Evolutionary conservation across 2,888 invertebrate genomes (phyloP).

Genomic region (Andrena camellia): DNA sequence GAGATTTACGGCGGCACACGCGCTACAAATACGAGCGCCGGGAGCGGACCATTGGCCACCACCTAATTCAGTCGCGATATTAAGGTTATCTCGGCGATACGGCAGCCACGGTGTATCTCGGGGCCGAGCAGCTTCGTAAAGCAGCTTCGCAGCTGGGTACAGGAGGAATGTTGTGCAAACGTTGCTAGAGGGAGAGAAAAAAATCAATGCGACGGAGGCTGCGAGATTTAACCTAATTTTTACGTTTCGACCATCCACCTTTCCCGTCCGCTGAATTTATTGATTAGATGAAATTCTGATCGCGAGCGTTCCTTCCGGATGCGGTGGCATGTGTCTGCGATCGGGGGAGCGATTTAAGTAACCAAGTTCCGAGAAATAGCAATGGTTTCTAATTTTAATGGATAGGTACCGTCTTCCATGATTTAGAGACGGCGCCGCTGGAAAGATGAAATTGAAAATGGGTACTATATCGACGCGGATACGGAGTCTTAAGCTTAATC

Average conservation of each 20-base stretch:
- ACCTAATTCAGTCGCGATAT: slow-evolving; percentile 76
- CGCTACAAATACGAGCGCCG: slow-evolving; percentile 35
- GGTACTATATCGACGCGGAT: slow-evolving; percentile 24
- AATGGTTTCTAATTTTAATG: not conserved
- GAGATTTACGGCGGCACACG: slow-evolving; percentile 44
- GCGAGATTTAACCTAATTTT: slow-evolving; percentile 77
- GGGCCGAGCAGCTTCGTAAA: slow-evolving; percentile 43
- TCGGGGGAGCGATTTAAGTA: not conserved
- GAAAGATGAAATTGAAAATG: slow-evolving; percentile 43
- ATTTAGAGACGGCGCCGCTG: not conserved
- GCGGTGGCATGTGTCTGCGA: not conserved
- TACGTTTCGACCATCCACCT: slow-evolving; percentile 50
- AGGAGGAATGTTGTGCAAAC: not conserved
- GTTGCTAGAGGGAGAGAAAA: slow-evolving; percentile 18
- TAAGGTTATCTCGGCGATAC: slow-evolving; percentile 62
- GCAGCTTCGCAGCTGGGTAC: slow-evolving; percentile 3
- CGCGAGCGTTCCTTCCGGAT: not conserved
- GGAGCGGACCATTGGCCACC: slow-evolving; percentile 70
- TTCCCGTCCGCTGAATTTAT: slow-evolving; percentile 40
- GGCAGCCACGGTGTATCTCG: slow-evolving; percentile 30
- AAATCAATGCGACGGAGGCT: slow-evolving; percentile 71
- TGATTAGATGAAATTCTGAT: slow-evolving; percentile 65
- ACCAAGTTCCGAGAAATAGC: not conserved
- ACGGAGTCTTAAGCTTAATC: slow-evolving; percentile 40
- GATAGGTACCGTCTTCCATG: not conserved